Conservation (phyloP, 2,113 vertebrate genomes). For the Entosphenus tridentatus region DNA sequence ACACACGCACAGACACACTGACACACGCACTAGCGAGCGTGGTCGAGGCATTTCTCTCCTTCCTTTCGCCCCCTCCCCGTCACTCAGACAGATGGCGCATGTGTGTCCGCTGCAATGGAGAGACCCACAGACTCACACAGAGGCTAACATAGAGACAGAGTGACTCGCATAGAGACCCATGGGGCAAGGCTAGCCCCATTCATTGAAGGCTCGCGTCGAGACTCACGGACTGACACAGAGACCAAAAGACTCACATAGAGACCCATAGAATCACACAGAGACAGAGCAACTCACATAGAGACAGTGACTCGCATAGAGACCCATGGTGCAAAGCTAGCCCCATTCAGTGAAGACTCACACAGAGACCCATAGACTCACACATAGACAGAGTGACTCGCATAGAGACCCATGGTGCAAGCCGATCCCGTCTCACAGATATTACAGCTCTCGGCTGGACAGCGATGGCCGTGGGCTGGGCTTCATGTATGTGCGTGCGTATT, state of each 20-base stretch:
- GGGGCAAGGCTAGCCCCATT: no score
- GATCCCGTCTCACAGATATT: no score
- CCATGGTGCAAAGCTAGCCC: no score
- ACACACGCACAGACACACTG: neutral
- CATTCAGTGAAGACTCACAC: neutral
- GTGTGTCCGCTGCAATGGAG: no score
- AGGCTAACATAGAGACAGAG: neutral
- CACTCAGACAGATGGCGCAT: no score
- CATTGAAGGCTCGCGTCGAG: neutral
- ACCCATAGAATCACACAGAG: neutral
- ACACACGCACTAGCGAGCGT: neutral
- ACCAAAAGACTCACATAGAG: neutral
- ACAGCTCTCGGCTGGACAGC: neutral
- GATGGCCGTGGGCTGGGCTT: neutral
- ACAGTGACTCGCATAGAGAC: neutral
- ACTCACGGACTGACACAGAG: neutral
- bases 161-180: neutral
- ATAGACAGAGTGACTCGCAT: neutral
- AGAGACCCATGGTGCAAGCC: neutral
- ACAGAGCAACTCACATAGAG: neutral
- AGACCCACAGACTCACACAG: constrained; percentile 1
- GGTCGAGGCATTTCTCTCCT: no score
- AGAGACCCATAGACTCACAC: neutral
- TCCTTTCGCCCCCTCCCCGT: no score
- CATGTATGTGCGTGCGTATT: neutral